Base-by-base conservation (phyloP, 2,888 invertebrate genomes). In the Scotopteryx bipunctaria region DNA sequence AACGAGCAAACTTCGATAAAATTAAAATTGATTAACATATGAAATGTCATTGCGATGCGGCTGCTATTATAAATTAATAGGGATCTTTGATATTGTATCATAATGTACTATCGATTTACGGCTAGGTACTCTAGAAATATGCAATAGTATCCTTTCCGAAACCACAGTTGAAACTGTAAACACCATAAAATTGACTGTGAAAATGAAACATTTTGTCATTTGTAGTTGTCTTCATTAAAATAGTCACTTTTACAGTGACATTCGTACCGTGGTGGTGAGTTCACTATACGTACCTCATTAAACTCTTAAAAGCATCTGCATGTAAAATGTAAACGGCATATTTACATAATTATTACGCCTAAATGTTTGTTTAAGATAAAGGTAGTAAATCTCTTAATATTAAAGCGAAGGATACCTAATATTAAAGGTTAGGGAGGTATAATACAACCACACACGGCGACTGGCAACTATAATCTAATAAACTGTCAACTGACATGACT, bases 1-100 rank as follows among this genome's bases (percentile, higher is more conserved):
- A 89, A 90, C 90, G 89, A 90, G 89, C 88, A 85, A 88, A 88
- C 89, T 88, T 86, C 81, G 81, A 89, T 89, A 89, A 89, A 90
- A 87, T 89, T 89, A 90, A 87, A 88, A 90, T 84, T 82, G 86
- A 67, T 73, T 87, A 90, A 90, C 90, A 90, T 86, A 88, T 88
- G 89, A 83, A 76, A 70, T 73, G 81, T 79, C 83, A 76, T 83
- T 79, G 76, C 74, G 71, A 57, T 67, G 61, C 67, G 69, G 67
- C 63, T 48, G 81, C 78, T 72, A 36, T 3, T 38, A 54, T 54
- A 47, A 56, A 58, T 51, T 49, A 59, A 48, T 55, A 47, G 51
- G 59, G 41, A 54, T 83, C 78, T 88, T 83, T 86, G 86, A 88
- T 88, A 87, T 85, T 88, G 83, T 86, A 85, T 74, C 74, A 77